A percentile compares a stretch with the other conserved stretches of the same genome.
These are phyloP conservation scores for Otolemur crassicaudatus DNA, from an alignment of 2,797 vertebrate species.

Conservation along the genomic window DNA sequence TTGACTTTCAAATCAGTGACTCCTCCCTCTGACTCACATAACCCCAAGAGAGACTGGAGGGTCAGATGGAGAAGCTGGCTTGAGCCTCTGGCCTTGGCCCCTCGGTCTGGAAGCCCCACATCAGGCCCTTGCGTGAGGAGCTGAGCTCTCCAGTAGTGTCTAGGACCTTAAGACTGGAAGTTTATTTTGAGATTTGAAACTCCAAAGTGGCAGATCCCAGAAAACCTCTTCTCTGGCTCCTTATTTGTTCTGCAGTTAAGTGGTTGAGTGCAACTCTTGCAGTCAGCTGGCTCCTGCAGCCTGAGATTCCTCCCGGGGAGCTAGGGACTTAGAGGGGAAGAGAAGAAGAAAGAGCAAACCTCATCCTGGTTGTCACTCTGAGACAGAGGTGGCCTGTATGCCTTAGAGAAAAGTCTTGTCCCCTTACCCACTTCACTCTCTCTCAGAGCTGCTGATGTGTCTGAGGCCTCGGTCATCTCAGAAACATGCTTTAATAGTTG, in stretches of 20 bases:
- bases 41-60: not conserved
- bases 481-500: slow-evolving; percentile 44
- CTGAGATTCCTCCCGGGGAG: slow-evolving; percentile 40
- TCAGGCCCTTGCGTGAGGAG: slow-evolving; percentile 77
- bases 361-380: not conserved
- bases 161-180: slow-evolving; percentile 75
- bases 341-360: not conserved
- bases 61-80: not conserved
- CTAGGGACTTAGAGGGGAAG: not conserved
- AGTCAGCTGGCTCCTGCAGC: slow-evolving; percentile 72
- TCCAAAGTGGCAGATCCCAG: slow-evolving; percentile 84
- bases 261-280: slow-evolving; percentile 75
- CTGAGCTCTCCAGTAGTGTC: slow-evolving; percentile 63
- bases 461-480: not conserved
- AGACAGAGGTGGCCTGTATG: not conserved
- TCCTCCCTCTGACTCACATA: not conserved
- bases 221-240: slow-evolving; percentile 83
- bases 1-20: not conserved
- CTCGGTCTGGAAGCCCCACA: slow-evolving; percentile 43
- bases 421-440: not conserved
- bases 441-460: slow-evolving; percentile 21
- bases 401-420: not conserved
- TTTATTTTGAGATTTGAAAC: slow-evolving; percentile 82
- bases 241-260: slow-evolving; percentile 78
- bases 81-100: slow-evolving; percentile 60